Percentiles rank a stretch among this genome's conserved stretches.
These are phyloP conservation scores for Cherax quadricarinatus DNA, from an alignment of 1,140 invertebrate genomes.

Conservation along the genomic window DNA sequence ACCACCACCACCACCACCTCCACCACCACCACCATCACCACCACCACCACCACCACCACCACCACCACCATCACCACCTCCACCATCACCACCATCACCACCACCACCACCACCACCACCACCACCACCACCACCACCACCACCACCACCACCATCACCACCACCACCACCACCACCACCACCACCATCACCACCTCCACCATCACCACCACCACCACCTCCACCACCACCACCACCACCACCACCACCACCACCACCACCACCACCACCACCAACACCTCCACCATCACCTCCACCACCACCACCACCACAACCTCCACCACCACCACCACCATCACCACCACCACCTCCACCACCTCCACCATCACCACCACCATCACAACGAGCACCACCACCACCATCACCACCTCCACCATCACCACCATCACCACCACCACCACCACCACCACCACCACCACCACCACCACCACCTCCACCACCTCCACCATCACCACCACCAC, in stretches of 20 bases:
- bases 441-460: neutral
- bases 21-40: neutral
- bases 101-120: neutral
- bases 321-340: no score
- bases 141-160: conserved; percentile 1
- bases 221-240: no score
- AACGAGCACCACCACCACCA: no score
- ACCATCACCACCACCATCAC: no score
- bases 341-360: no score
- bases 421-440: neutral
- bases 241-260: no score
- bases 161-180: neutral
- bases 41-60: no score
- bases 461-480: neutral
- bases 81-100: neutral
- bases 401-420: neutral
- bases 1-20: no score
- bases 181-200: neutral
- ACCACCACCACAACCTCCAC: neutral
- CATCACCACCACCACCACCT: no score
- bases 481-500: neutral
- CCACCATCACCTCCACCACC: neutral
- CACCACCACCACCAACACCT: no score
- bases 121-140: neutral
- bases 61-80: no score